These are phyloP conservation scores for Hetaerina americana DNA, from an alignment of 1,140 invertebrate genomes.

Conservation along the genomic window DNA sequence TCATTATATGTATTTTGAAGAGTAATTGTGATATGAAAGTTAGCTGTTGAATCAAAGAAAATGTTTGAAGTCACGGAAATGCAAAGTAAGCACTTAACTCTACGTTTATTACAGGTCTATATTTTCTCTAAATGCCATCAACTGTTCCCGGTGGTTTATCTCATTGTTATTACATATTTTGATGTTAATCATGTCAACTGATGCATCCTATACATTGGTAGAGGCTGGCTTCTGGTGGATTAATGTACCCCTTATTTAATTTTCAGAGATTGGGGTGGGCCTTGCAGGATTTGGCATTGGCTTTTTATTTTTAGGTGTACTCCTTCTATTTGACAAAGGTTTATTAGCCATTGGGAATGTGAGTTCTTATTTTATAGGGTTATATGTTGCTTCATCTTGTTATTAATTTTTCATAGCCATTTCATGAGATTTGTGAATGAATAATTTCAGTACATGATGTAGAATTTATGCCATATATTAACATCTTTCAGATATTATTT, in stretches of 20 bases:
- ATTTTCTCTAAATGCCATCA: too few relatives aligned
- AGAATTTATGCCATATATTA: too few relatives aligned
- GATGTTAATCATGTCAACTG: too few relatives aligned
- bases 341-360: constrained; percentile 97
- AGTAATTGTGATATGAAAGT: not conserved
- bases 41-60: constrained; percentile 12
- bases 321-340: constrained; percentile 95
- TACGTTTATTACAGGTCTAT: too few relatives aligned
- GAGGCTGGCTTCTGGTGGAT: not conserved
- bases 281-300: constrained; percentile 90
- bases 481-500: constrained; percentile 71
- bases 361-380: constrained; percentile 34
- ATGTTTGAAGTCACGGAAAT: constrained; percentile 62
- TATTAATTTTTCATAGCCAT: constrained; percentile 10
- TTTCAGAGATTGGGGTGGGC: constrained; percentile 92
- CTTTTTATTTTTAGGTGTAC: constrained; percentile 88
- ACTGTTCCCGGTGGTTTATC: too few relatives aligned
- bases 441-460: not conserved
- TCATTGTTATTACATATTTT: too few relatives aligned
- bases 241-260: constrained; percentile 16
- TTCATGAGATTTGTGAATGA: constrained; percentile 6
- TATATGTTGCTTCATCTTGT: not conserved
- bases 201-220: too few relatives aligned
- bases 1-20: not conserved
- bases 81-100: constrained; percentile 48